phyloP scores from a whole-genome alignment of 2,888 invertebrate species.

The Drosophila paranaensis region DNA sequence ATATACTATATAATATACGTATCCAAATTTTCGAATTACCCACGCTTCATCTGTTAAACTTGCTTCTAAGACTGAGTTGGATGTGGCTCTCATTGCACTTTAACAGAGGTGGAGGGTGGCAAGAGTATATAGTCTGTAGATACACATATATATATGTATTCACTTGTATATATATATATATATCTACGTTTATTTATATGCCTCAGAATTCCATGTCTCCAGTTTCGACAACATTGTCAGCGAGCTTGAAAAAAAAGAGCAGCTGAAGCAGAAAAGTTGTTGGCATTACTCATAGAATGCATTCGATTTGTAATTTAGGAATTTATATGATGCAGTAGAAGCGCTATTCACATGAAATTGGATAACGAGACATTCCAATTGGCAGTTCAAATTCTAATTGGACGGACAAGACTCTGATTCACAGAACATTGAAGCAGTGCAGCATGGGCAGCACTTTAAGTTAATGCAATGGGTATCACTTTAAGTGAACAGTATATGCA shows the following conservation, averaged over 20 bases:
- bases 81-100: no score
- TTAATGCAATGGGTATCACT: neutral
- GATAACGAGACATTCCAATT: neutral
- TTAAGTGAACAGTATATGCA: no score
- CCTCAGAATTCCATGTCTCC: neutral
- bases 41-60: neutral
- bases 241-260: neutral
- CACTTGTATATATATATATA: neutral
- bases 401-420: neutral
- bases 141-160: neutral
- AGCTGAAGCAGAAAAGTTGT: neutral
- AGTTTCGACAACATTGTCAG: neutral
- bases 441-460: neutral
- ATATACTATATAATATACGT: neutral
- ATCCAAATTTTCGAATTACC: neutral
- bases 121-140: neutral
- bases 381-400: neutral
- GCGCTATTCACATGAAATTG: neutral
- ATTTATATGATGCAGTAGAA: no score
- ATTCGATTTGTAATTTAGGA: neutral
- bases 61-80: neutral
- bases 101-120: neutral
- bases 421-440: no score
- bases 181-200: neutral
- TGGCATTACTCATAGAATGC: neutral